Evolutionary conservation across 2,797 vertebrate species (phyloP).

Genomic region (Prionace glauca): DNA sequence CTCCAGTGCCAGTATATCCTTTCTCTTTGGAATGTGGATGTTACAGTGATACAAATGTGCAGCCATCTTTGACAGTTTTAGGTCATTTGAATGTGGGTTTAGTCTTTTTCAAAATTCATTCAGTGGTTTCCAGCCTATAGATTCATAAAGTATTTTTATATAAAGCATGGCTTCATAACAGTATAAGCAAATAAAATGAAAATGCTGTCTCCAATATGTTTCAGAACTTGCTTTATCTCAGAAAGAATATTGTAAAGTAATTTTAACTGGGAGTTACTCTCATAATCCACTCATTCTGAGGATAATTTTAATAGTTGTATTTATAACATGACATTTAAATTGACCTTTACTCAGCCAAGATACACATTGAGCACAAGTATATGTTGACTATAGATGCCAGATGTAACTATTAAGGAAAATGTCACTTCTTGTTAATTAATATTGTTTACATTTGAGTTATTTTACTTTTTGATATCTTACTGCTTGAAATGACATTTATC

Average conservation of each 20-base stretch:
- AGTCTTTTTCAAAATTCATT: too few relatives aligned
- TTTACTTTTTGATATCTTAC: neutral
- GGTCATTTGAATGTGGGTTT: too few relatives aligned
- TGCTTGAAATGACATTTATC: neutral
- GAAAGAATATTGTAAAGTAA: neutral
- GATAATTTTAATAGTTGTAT: neutral
- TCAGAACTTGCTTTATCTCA: neutral
- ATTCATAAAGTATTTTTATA: too few relatives aligned
- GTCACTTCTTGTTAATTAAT: neutral
- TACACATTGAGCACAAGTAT: neutral
- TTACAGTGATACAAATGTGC: too few relatives aligned
- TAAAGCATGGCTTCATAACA: too few relatives aligned
- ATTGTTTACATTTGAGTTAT: constrained; percentile 24
- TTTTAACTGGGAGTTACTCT: neutral
- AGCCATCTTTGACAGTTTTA: too few relatives aligned
- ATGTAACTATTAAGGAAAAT: neutral
- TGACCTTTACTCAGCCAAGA: neutral
- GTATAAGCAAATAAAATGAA: neutral
- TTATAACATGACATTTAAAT: constrained; percentile 15
- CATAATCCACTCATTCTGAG: neutral
- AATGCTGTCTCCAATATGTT: neutral
- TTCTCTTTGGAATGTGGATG: too few relatives aligned
- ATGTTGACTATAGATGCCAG: neutral
- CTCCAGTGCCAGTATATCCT: too few relatives aligned
- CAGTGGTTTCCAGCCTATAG: too few relatives aligned